phyloP scores from a whole-genome alignment of 2,888 invertebrate genomes.

The Lumbricus terrestris region DNA sequence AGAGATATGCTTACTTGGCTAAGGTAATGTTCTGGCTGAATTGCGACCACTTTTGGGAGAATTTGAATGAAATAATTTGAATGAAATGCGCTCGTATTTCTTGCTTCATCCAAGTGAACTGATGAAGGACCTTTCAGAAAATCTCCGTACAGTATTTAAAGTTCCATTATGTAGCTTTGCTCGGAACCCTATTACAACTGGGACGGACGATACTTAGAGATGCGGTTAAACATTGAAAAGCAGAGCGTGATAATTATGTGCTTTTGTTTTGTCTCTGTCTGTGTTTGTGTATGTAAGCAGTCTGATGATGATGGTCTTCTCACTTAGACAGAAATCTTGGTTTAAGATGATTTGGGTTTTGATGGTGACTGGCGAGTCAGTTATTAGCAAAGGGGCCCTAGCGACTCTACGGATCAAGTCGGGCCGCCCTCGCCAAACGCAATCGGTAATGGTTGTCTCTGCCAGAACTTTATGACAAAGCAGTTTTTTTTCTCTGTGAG shows the following conservation, averaged over 20 bases:
- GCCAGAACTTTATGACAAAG: conserved; percentile 12
- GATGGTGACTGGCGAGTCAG: conserved; percentile 11
- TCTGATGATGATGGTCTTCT: conserved; percentile 13
- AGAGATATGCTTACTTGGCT: neutral
- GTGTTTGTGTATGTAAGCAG: conserved; percentile 19
- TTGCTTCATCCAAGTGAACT: neutral
- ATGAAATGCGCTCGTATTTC: neutral
- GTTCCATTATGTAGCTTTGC: neutral
- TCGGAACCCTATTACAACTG: neutral
- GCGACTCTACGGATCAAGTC: conserved; percentile 16
- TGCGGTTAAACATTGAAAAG: neutral
- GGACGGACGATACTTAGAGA: neutral
- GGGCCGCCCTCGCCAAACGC: conserved; percentile 14
- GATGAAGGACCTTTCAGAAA: neutral
- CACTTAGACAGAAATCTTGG: conserved; percentile 11
- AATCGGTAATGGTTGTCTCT: conserved; percentile 17
- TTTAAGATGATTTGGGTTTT: conserved; percentile 18
- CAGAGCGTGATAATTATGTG: neutral
- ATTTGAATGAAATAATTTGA: neutral
- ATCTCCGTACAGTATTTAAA: neutral
- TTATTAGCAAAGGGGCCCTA: conserved; percentile 15
- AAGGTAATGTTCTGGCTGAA: neutral
- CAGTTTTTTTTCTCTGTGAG: conserved; percentile 14
- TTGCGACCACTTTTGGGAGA: neutral
- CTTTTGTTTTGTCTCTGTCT: conserved; percentile 13